Percentiles rank a stretch among this genome's conserved stretches.
Evolutionary conservation across 2,888 invertebrate species (phyloP).

Genomic region (Pherbina coryleti): DNA sequence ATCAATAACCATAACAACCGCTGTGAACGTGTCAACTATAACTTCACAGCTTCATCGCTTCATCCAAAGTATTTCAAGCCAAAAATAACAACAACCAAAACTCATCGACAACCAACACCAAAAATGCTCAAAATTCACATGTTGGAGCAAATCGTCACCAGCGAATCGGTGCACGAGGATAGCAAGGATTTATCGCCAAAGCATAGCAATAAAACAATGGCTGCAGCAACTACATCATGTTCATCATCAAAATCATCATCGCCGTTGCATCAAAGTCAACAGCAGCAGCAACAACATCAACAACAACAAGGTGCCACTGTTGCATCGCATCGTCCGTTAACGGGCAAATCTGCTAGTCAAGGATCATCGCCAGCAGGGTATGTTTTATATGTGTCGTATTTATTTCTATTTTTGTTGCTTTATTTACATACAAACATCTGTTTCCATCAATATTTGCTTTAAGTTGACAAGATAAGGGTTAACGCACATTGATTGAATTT

Average conservation of each 20-base stretch:
- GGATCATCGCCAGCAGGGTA: slow-evolving; percentile 69
- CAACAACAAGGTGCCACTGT: slow-evolving; percentile 43
- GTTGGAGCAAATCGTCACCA: slow-evolving; percentile 80
- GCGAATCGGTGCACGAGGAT: slow-evolving; percentile 68
- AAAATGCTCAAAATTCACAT: slow-evolving; percentile 82
- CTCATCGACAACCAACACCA: slow-evolving; percentile 19
- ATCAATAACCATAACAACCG: slow-evolving; percentile 7
- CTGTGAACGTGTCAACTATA: neutral
- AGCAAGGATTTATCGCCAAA: slow-evolving; percentile 42
- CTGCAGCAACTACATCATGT: slow-evolving; percentile 51
- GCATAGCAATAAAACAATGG: slow-evolving; percentile 48
- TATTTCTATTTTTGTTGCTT: neutral
- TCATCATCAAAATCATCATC: slow-evolving; percentile 61
- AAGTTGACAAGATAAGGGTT: too few relatives aligned
- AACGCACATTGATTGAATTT: too few relatives aligned
- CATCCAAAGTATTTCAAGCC: slow-evolving; percentile 14
- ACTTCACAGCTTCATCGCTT: neutral
- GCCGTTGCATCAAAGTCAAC: slow-evolving; percentile 60
- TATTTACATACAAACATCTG: neutral
- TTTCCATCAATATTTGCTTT: neutral
- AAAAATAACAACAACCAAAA: slow-evolving; percentile 25
- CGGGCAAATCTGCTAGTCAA: slow-evolving; percentile 63
- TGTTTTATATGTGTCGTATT: slow-evolving; percentile 6
- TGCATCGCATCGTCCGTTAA: slow-evolving; percentile 15
- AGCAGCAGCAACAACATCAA: slow-evolving; percentile 56